Evolutionary conservation across 2,888 invertebrate species (phyloP).

Genomic region (Cremastobaeus sp.): DNA sequence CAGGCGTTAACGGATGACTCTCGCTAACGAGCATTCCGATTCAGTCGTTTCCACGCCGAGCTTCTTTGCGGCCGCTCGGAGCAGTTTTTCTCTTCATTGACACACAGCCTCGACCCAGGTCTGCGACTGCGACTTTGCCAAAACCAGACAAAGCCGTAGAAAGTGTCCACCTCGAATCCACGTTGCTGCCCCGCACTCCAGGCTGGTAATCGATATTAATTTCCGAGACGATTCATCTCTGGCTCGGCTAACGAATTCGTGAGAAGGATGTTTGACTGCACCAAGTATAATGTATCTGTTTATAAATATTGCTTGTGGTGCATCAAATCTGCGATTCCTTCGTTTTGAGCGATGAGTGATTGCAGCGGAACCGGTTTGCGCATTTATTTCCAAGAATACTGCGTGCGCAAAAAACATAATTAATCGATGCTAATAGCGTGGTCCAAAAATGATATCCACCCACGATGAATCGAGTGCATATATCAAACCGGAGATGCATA

Average conservation of each 20-base stretch:
- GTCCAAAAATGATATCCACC: slow-evolving; percentile 52
- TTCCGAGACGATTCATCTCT: no score
- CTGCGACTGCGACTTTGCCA: slow-evolving; percentile 13
- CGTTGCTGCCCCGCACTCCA: no score
- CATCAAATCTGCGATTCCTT: slow-evolving; percentile 26
- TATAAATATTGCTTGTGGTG: not conserved
- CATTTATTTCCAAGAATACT: slow-evolving; percentile 47
- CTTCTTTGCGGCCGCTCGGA: slow-evolving; percentile 52
- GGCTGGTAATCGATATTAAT: no score
- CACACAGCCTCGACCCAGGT: slow-evolving; percentile 43
- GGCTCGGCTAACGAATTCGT: not conserved
- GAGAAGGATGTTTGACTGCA: not conserved
- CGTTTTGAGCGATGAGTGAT: slow-evolving; percentile 55
- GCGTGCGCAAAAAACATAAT: slow-evolving; percentile 53
- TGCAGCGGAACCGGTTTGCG: slow-evolving; percentile 41
- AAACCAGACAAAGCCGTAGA: slow-evolving; percentile 8
- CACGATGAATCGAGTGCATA: slow-evolving; percentile 53
- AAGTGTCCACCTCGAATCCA: no score
- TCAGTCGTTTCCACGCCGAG: slow-evolving; percentile 62
- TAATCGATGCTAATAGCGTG: slow-evolving; percentile 58
- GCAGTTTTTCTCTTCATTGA: slow-evolving; percentile 56
- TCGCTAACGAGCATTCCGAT: slow-evolving; percentile 78
- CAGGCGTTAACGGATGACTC: slow-evolving; percentile 79
- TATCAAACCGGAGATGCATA: slow-evolving; percentile 45
- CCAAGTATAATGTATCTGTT: not conserved